Conservation (phyloP, 2,113 vertebrate species). For the Oncorhynchus masou region DNA sequence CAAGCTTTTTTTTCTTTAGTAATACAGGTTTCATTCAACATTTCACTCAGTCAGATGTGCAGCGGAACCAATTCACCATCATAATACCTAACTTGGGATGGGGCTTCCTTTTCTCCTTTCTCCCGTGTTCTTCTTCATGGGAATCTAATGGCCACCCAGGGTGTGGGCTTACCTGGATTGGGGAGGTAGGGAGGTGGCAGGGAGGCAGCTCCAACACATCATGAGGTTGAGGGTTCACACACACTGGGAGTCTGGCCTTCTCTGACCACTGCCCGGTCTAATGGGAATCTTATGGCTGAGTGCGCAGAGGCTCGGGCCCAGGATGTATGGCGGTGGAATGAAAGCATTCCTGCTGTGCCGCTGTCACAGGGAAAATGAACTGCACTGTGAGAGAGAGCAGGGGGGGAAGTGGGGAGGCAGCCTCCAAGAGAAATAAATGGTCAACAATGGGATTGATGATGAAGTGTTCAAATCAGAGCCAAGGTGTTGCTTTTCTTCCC, state of each 20-base stretch:
- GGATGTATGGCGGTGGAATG: constrained; percentile 46
- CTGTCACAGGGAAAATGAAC: constrained; percentile 58
- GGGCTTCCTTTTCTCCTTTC: neutral
- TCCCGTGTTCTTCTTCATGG: neutral
- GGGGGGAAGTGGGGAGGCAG: constrained; percentile 4
- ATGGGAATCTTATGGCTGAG: constrained; percentile 67
- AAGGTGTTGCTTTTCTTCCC: constrained; percentile 16
- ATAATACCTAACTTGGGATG: neutral
- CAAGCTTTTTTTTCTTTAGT: neutral
- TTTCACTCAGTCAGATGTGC: neutral
- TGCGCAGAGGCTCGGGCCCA: constrained; percentile 36
- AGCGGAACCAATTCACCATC: neutral
- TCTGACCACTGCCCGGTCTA: constrained; percentile 52
- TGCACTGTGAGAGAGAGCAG: constrained; percentile 34
- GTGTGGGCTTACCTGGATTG: neutral
- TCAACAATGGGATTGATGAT: constrained; percentile 18
- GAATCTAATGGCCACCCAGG: neutral
- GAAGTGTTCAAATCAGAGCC: constrained; percentile 12
- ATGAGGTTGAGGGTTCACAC: neutral
- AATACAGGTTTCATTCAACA: too few species aligned
- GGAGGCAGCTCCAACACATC: neutral
- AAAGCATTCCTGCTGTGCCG: constrained; percentile 51
- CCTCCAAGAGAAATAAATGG: constrained; percentile 7
- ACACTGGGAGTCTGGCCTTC: constrained; percentile 26
- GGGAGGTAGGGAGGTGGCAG: constrained; percentile 8